phyloP scores from a whole-genome alignment of 2,113 vertebrate genomes.

The Corythoichthys intestinalis region DNA sequence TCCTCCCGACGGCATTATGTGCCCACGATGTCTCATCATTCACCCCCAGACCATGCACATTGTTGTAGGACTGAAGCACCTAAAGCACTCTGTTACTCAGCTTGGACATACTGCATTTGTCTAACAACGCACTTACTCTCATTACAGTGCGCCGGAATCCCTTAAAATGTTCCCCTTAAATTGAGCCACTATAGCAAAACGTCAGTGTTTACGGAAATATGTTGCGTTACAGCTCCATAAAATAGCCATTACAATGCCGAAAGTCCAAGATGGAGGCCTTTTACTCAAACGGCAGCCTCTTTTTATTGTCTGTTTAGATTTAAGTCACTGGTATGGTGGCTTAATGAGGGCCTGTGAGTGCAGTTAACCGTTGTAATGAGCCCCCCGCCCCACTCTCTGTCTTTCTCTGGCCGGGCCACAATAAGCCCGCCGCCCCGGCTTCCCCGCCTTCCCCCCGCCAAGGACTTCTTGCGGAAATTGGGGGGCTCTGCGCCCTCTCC shows the following conservation, averaged over 20 bases:
- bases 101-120: slow-evolving; percentile 35
- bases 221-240: slow-evolving; percentile 41
- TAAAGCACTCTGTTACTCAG: slow-evolving; percentile 18
- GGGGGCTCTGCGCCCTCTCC: slow-evolving; percentile 57
- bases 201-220: slow-evolving; percentile 28
- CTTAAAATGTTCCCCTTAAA: slow-evolving; percentile 25
- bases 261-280: slow-evolving; percentile 31
- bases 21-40: slow-evolving; percentile 49
- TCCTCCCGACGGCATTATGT: slow-evolving; percentile 41
- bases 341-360: slow-evolving; percentile 73
- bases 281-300: slow-evolving; percentile 46
- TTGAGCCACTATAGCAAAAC: slow-evolving; percentile 17
- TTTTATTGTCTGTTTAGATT: slow-evolving; percentile 72
- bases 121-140: slow-evolving; percentile 24
- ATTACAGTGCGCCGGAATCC: slow-evolving; percentile 27
- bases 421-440: slow-evolving; percentile 63
- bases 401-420: slow-evolving; percentile 58
- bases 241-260: slow-evolving; percentile 29
- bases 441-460: slow-evolving; percentile 55
- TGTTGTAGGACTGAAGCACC: slow-evolving; percentile 24
- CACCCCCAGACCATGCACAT: slow-evolving; percentile 11
- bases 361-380: slow-evolving; percentile 71
- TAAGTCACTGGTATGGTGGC: slow-evolving; percentile 67
- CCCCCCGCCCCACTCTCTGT: slow-evolving; percentile 53
- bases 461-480: slow-evolving; percentile 63